A percentile compares a stretch with the other conserved stretches of the same genome.
Evolutionary conservation across 2,888 invertebrate genomes (phyloP).

Genomic region (Cistogaster globosa): DNA sequence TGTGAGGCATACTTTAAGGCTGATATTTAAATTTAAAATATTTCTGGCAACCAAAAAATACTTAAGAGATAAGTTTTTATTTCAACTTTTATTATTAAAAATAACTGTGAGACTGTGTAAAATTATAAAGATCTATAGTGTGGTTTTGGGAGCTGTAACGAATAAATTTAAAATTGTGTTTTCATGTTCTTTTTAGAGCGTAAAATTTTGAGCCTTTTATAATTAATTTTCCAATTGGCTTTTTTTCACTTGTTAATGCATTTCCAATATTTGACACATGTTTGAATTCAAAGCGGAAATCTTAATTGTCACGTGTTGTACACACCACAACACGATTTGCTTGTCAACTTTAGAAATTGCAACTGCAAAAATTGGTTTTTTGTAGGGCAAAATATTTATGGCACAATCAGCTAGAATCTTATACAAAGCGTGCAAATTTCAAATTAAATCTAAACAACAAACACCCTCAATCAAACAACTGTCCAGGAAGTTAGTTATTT

Average conservation of each 20-base stretch:
- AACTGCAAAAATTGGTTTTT: not conserved
- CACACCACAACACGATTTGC: slow-evolving; percentile 71
- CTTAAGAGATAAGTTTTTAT: too few species aligned
- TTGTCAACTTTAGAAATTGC: slow-evolving; percentile 17
- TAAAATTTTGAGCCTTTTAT: too few species aligned
- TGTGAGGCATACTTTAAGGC: too few species aligned
- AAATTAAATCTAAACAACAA: slow-evolving; percentile 62
- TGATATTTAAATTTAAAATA: too few species aligned
- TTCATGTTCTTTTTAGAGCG: too few species aligned
- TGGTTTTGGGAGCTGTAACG: too few species aligned
- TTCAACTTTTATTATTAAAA: too few species aligned
- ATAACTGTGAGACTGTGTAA: too few species aligned
- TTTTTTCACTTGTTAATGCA: slow-evolving; percentile 23
- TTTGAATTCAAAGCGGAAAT: slow-evolving; percentile 32
- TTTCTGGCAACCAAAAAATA: too few species aligned
- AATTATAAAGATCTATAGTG: too few species aligned
- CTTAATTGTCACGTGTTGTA: slow-evolving; percentile 68
- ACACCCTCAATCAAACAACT: slow-evolving; percentile 55
- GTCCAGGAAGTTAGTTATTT: slow-evolving; percentile 12
- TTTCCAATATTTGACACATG: slow-evolving; percentile 49
- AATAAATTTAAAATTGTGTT: too few species aligned
- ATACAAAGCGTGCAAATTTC: slow-evolving; percentile 63
- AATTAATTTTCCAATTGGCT: too few species aligned
- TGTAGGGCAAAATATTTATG: not conserved
- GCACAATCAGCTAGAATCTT: slow-evolving; percentile 7